These are phyloP conservation scores for Ceratosolen fusciceps DNA, from an alignment of 1,140 invertebrate species.

Conservation along the genomic window DNA sequence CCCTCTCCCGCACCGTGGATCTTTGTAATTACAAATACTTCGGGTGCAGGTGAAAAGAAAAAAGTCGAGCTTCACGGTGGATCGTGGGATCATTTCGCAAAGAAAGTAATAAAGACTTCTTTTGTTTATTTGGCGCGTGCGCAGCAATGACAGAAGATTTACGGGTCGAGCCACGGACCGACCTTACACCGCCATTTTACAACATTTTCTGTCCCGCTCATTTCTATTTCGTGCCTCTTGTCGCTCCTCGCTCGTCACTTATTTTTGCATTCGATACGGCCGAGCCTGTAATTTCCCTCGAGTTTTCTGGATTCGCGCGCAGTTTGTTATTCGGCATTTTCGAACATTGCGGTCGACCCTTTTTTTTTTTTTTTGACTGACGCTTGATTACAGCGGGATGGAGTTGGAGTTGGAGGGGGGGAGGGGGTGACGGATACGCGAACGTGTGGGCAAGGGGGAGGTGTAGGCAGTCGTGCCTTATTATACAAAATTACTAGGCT, in stretches of 20 bases:
- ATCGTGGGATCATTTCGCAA: neutral
- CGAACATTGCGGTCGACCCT: neutral
- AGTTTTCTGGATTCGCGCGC: neutral
- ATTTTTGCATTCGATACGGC: neutral
- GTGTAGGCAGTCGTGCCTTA: too few relatives aligned
- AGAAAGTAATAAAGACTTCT: constrained; percentile 29
- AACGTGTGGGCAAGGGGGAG: too few relatives aligned
- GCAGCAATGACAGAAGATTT: neutral
- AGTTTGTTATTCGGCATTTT: constrained; percentile 11
- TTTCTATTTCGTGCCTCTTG: neutral
- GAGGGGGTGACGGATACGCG: too few relatives aligned
- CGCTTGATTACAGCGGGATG: too few relatives aligned
- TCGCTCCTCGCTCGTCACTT: neutral
- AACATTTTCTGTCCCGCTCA: neutral
- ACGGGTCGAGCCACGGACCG: neutral
- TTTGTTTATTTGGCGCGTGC: neutral
- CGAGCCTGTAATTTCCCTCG: neutral
- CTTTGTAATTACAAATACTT: neutral
- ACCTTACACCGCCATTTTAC: neutral
- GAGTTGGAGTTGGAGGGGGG: too few relatives aligned
- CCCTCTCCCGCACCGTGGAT: too few relatives aligned
- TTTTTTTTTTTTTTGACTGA: too few relatives aligned
- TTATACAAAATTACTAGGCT: too few relatives aligned
- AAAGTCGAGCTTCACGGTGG: too few relatives aligned
- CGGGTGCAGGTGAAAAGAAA: neutral